These are phyloP conservation scores for Mallateleia sp. DNA, from an alignment of 2,888 invertebrate genomes.

Conservation along the genomic window DNA sequence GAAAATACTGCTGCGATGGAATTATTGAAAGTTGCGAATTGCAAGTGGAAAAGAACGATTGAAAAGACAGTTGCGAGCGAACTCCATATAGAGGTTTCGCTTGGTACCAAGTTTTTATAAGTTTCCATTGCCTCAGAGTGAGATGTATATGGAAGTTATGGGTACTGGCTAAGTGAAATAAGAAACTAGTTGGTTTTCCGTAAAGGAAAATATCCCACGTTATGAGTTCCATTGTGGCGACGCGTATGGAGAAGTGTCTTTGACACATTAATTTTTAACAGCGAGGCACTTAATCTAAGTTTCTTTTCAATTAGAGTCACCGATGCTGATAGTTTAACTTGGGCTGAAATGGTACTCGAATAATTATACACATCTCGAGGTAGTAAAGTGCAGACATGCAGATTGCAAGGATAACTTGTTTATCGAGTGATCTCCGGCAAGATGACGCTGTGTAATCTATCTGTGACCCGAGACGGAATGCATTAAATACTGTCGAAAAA, in stretches of 20 bases:
- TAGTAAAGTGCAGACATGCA: slow-evolving; percentile 44
- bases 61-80: slow-evolving; percentile 28
- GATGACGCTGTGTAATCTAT: slow-evolving; percentile 33
- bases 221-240: not conserved
- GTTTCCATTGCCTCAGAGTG: slow-evolving; percentile 41
- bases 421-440: slow-evolving; percentile 20
- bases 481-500: slow-evolving; percentile 32
- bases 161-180: not conserved
- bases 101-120: slow-evolving; percentile 46
- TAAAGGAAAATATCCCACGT: slow-evolving; percentile 22
- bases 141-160: slow-evolving; percentile 54
- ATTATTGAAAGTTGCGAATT: slow-evolving; percentile 44
- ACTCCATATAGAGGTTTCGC: slow-evolving; percentile 37
- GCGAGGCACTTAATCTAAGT: not conserved
- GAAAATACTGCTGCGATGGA: slow-evolving; percentile 5
- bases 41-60: slow-evolving; percentile 5
- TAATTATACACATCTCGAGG: slow-evolving; percentile 33
- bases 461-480: slow-evolving; percentile 32
- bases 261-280: slow-evolving; percentile 52
- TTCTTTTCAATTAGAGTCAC: slow-evolving; percentile 26
- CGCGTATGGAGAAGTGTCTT: slow-evolving; percentile 44
- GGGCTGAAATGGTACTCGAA: slow-evolving; percentile 21
- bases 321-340: slow-evolving; percentile 11
- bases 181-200: slow-evolving; percentile 42
- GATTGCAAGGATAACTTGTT: slow-evolving; percentile 66